Evolutionary conservation across 2,113 vertebrate genomes (phyloP), one percentile per base, ranked within the genome.

Genomic region (Takifugu flavidus): DNA sequence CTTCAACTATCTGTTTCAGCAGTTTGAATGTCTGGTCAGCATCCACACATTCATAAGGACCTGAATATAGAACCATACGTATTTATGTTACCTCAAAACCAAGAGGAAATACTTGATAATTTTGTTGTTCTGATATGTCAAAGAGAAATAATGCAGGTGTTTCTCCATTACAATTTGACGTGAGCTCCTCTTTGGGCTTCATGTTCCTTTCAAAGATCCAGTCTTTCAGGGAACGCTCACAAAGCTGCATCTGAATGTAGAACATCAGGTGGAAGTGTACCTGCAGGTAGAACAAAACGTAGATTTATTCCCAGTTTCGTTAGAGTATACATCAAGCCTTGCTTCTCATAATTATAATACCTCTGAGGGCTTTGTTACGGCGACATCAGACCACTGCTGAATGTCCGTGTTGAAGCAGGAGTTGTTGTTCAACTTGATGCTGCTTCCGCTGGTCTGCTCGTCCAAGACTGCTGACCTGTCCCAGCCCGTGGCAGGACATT

Each of bases 191-290:
- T 65, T 42, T 76, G 53, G 79, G 88, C 31, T 68, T 74, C 57
- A 39, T 54, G 62, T 95, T 97, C 62, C 94, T 91, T 62, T 94
- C 92, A 25, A 73, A 74, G 79, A 99, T 95, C 97, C 95, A 99
- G 59, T 98, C 95, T 86, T 94, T 95, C 70, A 99, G 70, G 0
- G 97, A 99, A 28, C 83, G 91, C 72, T 96, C 94, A 77, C 97
- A 99, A 31, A 99, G 82, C 65, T 99, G 96, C 97, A 99, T 99
- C 80, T 99, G 97, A 61, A 99, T 98, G 70, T 96, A 94, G 70
- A 99, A 92, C 95, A 98, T 94, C 68, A 99, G 88, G 73, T 87
- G 90, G 88, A 95, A 95, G 58, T 93, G 91, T 25, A 91, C 91
- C 96, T 98, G 77, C 25, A 26, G 46, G 82, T 0, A n/a, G 13